These are phyloP conservation scores for Temnothorax rugatulus DNA, from an alignment of 2,888 invertebrate genomes.

Conservation along the genomic window DNA sequence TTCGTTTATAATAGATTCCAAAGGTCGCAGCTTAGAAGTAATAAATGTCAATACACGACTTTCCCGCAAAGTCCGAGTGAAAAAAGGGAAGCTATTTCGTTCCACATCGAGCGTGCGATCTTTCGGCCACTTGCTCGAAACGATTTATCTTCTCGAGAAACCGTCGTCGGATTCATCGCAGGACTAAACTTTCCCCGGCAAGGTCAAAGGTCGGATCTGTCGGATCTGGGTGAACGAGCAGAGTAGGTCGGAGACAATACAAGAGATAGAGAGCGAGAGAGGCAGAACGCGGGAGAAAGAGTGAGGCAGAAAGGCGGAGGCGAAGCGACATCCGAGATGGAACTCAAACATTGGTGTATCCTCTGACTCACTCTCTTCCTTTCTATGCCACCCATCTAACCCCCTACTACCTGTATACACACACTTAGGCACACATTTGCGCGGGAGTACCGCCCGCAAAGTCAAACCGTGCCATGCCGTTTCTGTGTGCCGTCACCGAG, in stretches of 20 bases:
- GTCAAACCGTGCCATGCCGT: slow-evolving; percentile 73
- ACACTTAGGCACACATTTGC: slow-evolving; percentile 76
- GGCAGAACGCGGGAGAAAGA: slow-evolving; percentile 35
- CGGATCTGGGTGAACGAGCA: slow-evolving; percentile 59
- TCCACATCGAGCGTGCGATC: slow-evolving; percentile 19
- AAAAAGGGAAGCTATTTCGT: slow-evolving; percentile 9
- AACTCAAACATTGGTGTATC: slow-evolving; percentile 81
- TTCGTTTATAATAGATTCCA: not conserved
- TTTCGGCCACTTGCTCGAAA: slow-evolving; percentile 18
- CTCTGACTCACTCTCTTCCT: slow-evolving; percentile 65
- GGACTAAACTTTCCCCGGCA: slow-evolving; percentile 67
- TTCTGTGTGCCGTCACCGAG: slow-evolving; percentile 67
- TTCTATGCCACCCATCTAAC: slow-evolving; percentile 57
- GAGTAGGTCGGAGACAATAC: slow-evolving; percentile 20
- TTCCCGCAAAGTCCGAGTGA: not conserved
- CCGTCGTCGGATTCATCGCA: slow-evolving; percentile 26
- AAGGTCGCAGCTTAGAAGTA: not conserved
- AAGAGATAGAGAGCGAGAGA: not conserved
- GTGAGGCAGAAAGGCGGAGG: slow-evolving; percentile 59
- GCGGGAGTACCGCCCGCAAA: slow-evolving; percentile 74
- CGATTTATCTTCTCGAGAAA: slow-evolving; percentile 59
- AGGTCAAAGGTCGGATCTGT: slow-evolving; percentile 62
- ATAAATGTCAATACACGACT: slow-evolving; percentile 19
- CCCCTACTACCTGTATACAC: slow-evolving; percentile 70
- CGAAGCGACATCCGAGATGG: slow-evolving; percentile 80